Evolutionary conservation across 1,140 invertebrate genomes (phyloP).

Genomic region (Chrysomallon squamiferum): DNA sequence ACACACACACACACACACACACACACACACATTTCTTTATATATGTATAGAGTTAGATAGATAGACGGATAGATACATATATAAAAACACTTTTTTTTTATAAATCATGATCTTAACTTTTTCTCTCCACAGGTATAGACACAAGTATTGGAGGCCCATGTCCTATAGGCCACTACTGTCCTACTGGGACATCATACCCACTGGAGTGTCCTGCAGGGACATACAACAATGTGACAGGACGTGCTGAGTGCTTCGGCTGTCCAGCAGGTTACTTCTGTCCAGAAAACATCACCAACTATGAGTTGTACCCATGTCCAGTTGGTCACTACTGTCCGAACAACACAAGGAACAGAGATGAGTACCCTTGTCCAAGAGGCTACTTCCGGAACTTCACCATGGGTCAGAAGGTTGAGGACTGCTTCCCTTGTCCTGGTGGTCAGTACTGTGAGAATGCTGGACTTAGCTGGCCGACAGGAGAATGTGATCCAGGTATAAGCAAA

Average conservation of each 20-base stretch:
- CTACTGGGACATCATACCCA: slow-evolving; percentile 51
- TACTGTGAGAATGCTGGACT: slow-evolving; percentile 51
- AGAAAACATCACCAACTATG: slow-evolving; percentile 52
- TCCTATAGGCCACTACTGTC: slow-evolving; percentile 56
- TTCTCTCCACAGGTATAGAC: slow-evolving; percentile 35
- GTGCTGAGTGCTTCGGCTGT: slow-evolving; percentile 45
- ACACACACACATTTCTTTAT: too few relatives aligned
- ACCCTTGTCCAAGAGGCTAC: slow-evolving; percentile 53
- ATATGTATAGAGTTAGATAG: too few relatives aligned
- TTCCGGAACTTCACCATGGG: slow-evolving; percentile 41
- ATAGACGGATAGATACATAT: too few relatives aligned
- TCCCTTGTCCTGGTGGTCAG: slow-evolving; percentile 48
- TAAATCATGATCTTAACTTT: too few relatives aligned
- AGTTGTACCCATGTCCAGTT: slow-evolving; percentile 47
- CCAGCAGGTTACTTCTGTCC: slow-evolving; percentile 55
- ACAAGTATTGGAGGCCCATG: slow-evolving; percentile 51
- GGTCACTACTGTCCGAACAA: slow-evolving; percentile 57
- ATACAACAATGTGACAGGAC: slow-evolving; percentile 56
- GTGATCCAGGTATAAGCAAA: slow-evolving; percentile 43
- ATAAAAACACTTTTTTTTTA: not conserved
- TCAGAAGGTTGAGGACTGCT: slow-evolving; percentile 41
- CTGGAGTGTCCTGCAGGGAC: slow-evolving; percentile 51
- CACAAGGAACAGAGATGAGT: slow-evolving; percentile 37
- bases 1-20: too few relatives aligned
- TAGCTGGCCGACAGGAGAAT: slow-evolving; percentile 36